Evolutionary conservation across 2,888 invertebrate genomes (phyloP).

Genomic region (Idaea dimidiata): DNA sequence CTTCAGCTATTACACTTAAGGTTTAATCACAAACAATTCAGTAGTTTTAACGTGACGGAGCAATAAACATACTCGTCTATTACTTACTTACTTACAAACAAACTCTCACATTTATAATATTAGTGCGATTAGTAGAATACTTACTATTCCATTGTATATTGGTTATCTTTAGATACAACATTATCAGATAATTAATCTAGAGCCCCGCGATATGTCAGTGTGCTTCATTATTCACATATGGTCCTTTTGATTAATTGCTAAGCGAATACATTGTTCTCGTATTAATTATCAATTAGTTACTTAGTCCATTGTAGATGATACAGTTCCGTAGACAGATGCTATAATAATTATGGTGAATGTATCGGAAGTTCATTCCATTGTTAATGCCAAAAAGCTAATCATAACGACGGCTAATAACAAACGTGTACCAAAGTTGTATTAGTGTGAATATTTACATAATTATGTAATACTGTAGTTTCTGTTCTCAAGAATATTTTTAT

Average conservation of each 20-base stretch:
- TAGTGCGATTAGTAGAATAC: too few species aligned
- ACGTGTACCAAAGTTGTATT: too few species aligned
- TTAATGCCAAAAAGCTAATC: background rate
- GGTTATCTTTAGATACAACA: slow-evolving; percentile 4
- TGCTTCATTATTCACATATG: slow-evolving; percentile 57
- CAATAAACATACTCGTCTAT: too few species aligned
- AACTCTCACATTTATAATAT: too few species aligned
- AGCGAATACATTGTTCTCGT: slow-evolving; percentile 43
- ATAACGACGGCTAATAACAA: background rate
- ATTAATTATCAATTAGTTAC: slow-evolving; percentile 56
- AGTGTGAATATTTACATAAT: too few species aligned
- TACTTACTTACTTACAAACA: too few species aligned
- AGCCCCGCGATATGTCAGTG: slow-evolving; percentile 47
- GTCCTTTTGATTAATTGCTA: slow-evolving; percentile 49
- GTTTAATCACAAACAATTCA: too few species aligned
- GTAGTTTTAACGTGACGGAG: too few species aligned
- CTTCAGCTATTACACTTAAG: too few species aligned
- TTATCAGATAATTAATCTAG: slow-evolving; percentile 44
- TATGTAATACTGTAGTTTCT: too few species aligned
- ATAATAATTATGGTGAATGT: background rate
- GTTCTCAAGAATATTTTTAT: too few species aligned
- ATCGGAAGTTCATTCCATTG: background rate
- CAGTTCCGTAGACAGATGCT: slow-evolving; percentile 6
- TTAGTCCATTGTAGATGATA: slow-evolving; percentile 22
- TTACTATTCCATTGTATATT: too few species aligned